Conservation (phyloP, 2,888 invertebrate genomes). For the Phortica okadai region DNA sequence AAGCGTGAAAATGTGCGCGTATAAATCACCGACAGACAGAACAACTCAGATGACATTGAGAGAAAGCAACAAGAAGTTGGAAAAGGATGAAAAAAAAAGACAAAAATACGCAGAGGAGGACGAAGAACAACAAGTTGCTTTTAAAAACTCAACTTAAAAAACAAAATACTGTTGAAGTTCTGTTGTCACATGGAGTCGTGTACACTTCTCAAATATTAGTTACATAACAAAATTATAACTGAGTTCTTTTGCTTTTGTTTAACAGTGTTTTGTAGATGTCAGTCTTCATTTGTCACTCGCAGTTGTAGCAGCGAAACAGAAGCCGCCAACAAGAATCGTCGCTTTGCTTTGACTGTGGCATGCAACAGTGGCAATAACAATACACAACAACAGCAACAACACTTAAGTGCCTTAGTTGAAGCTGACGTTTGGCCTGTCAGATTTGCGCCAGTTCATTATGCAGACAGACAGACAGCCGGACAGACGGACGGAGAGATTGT, state of each 20-base stretch:
- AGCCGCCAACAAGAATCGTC: not conserved
- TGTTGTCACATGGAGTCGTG: no score
- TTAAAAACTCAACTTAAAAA: conserved; percentile 58
- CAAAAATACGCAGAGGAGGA: conserved; percentile 22
- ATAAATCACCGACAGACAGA: not conserved
- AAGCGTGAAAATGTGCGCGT: conserved; percentile 3
- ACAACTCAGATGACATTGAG: not conserved
- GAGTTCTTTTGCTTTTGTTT: conserved; percentile 54
- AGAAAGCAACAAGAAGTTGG: conserved; percentile 15
- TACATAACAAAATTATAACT: conserved; percentile 26
- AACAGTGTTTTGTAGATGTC: conserved; percentile 73
- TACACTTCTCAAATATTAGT: conserved; percentile 7
- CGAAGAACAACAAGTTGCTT: conserved; percentile 68
- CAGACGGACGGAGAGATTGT: not conserved
- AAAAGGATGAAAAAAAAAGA: conserved; percentile 31
- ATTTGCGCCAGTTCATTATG: conserved; percentile 51
- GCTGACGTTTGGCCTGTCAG: conserved; percentile 30
- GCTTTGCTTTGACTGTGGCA: not conserved
- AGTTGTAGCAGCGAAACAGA: conserved; percentile 38
- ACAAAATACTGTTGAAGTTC: conserved; percentile 51
- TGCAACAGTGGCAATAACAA: conserved; percentile 15
- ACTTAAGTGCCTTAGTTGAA: conserved; percentile 67
- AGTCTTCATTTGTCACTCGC: conserved; percentile 74
- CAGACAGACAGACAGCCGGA: conserved; percentile 1
- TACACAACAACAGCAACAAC: conserved; percentile 27